Conservation (phyloP, 2,113 vertebrate species). For the Mixornis gularis region DNA sequence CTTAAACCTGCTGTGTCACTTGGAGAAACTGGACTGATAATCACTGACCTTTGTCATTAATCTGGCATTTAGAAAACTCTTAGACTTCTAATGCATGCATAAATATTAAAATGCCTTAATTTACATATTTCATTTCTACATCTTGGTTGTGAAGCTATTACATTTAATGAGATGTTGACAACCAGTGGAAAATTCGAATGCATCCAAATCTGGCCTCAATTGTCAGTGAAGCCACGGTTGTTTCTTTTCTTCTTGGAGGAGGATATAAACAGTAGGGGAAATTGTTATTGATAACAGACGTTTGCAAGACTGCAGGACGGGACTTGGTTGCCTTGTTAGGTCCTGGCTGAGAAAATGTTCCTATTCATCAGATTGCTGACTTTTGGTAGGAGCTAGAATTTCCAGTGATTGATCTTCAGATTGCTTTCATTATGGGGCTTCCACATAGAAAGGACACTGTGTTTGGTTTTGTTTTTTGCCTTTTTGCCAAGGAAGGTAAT, state of each 20-base stretch:
- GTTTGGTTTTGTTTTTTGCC: neutral
- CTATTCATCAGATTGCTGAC: neutral
- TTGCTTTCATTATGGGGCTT: neutral
- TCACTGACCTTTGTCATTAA: neutral
- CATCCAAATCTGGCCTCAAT: neutral
- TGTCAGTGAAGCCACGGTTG: neutral
- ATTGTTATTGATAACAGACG: neutral
- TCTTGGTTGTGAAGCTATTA: neutral
- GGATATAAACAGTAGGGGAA: neutral
- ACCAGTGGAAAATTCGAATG: neutral
- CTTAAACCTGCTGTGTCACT: neutral
- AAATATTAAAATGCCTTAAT: neutral
- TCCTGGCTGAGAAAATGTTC: neutral
- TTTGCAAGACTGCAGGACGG: neutral
- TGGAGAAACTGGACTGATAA: neutral
- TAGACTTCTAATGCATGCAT: neutral
- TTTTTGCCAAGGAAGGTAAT: neutral
- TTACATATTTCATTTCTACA: neutral
- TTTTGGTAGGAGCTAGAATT: neutral
- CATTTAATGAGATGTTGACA: neutral
- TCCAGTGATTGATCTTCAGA: neutral
- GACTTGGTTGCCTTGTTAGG: neutral
- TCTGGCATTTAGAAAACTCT: neutral
- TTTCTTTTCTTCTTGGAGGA: neutral
- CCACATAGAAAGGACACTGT: neutral